phyloP scores from a whole-genome alignment of 2,797 vertebrate genomes.

The Lepilemur ruficaudatus region DNA sequence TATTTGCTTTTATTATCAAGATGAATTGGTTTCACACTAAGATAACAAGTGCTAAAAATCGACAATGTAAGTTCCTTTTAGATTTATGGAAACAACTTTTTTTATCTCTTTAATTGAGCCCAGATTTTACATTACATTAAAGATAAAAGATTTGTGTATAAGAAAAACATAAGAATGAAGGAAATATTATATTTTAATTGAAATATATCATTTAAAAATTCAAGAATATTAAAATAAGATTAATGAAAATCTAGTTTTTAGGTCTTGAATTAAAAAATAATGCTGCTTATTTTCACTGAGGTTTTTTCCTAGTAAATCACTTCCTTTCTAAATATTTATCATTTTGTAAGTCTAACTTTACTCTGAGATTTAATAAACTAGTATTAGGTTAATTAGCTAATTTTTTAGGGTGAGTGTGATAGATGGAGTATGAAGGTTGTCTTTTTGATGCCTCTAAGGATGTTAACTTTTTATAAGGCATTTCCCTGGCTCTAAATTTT shows the following conservation, averaged over 20 bases:
- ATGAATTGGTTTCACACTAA: neutral
- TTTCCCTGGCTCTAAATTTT: neutral
- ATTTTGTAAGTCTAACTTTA: neutral
- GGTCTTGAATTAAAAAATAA: slow-evolving; percentile 8
- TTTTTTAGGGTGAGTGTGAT: neutral
- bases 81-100: slow-evolving; percentile 26
- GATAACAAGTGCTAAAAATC: neutral
- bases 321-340: slow-evolving; percentile 29
- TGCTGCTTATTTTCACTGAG: neutral
- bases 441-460: neutral
- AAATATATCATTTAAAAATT: slow-evolving; percentile 25
- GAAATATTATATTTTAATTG: slow-evolving; percentile 17
- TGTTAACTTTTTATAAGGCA: neutral
- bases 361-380: slow-evolving; percentile 23
- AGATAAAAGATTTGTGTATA: neutral
- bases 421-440: neutral
- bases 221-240: slow-evolving; percentile 14
- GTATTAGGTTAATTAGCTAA: neutral
- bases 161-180: slow-evolving; percentile 18
- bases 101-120: slow-evolving; percentile 18
- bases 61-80: neutral
- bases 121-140: slow-evolving; percentile 24
- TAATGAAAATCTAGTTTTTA: slow-evolving; percentile 13
- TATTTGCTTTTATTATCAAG: slow-evolving; percentile 33
- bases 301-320: slow-evolving; percentile 38